Percentiles rank a stretch among this genome's conserved stretches.
Conservation (phyloP, 1,140 invertebrate species). For the Medauroidea extradentata region DNA sequence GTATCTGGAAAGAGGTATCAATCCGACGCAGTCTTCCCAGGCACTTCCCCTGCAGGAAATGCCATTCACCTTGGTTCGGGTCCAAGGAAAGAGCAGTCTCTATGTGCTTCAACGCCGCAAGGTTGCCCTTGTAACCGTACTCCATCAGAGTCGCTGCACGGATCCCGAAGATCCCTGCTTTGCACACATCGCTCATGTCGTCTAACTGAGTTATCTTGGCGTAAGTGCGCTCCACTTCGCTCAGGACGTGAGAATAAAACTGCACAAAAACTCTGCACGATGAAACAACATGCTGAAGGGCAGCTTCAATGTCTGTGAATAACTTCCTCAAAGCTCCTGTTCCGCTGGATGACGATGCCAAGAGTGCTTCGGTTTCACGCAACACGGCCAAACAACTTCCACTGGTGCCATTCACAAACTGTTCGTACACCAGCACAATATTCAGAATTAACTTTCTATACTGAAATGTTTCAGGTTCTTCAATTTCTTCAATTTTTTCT, state of each 20-base stretch:
- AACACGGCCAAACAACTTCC: background rate
- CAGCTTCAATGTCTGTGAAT: background rate
- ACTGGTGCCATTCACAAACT: background rate
- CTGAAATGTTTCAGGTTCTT: background rate
- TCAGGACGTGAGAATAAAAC: background rate
- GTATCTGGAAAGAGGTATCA: background rate
- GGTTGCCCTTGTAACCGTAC: background rate
- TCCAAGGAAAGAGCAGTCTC: background rate
- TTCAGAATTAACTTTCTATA: background rate
- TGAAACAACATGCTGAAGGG: background rate
- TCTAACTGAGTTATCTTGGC: background rate
- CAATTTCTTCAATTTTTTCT: slow-evolving; percentile 1
- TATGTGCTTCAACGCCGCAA: background rate
- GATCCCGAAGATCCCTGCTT: background rate
- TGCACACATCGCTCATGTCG: background rate
- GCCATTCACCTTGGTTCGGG: slow-evolving; percentile 7
- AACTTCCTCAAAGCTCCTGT: background rate
- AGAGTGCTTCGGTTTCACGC: background rate
- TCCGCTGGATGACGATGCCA: background rate
- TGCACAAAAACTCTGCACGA: background rate
- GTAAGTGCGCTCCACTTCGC: background rate
- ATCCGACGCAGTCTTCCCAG: background rate
- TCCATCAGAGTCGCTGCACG: background rate
- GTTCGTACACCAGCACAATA: background rate
- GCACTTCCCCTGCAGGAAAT: slow-evolving; percentile 1